A percentile compares a stretch with the other conserved stretches of the same genome.
Conservation (phyloP, 1,140 invertebrate genomes). For the Microplitis mediator region DNA sequence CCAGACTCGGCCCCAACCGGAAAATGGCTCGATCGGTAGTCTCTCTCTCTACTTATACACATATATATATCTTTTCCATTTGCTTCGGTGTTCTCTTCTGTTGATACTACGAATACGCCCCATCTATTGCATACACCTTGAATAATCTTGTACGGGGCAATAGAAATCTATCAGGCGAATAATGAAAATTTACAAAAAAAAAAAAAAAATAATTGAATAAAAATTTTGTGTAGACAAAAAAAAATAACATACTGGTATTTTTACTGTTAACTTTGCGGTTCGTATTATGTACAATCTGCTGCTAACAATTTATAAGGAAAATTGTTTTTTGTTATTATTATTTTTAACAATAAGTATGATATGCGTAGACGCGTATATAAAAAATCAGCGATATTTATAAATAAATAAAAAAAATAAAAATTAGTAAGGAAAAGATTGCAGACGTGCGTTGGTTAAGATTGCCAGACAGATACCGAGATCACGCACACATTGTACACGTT, state of each 20-base stretch:
- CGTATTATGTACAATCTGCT: not conserved
- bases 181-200: not conserved
- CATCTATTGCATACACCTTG: slow-evolving; percentile 2
- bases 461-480: slow-evolving; percentile 44
- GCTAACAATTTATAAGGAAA: not conserved
- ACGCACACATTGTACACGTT: slow-evolving; percentile 36
- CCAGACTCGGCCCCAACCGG: slow-evolving; percentile 31
- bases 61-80: not conserved
- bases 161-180: not conserved
- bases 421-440: not conserved
- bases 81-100: slow-evolving; percentile 1
- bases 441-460: slow-evolving; percentile 42
- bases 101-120: not conserved
- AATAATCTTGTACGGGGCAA: not conserved
- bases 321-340: not conserved
- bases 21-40: slow-evolving; percentile 25
- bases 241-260: not conserved
- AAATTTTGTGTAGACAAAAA: not conserved
- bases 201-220: not conserved
- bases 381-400: not conserved
- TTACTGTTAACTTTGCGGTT: slow-evolving; percentile 6
- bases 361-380: not conserved
- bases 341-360: not conserved
- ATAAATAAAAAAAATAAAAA: not conserved
- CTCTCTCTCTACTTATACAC: not conserved